Conservation (phyloP, 30 jellyfish, hydroid and myxozoan species). For the Turritopsis dohrnii region DNA sequence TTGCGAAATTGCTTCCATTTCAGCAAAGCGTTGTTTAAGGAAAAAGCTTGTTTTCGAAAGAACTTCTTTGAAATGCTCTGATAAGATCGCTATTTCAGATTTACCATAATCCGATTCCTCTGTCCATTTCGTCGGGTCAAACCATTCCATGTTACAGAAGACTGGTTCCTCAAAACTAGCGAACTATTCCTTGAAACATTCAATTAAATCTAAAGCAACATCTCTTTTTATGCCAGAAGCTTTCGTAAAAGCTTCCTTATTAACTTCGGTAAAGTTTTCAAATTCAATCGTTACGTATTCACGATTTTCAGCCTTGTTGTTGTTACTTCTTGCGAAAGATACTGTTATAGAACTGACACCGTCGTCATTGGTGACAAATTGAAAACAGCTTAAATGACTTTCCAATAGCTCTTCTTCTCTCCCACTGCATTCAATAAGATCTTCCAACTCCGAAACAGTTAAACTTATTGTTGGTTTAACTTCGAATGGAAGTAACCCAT, state of each 20-base stretch:
- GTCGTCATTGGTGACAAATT: constrained; percentile 16
- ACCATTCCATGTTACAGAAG: background rate
- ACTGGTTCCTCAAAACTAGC: constrained; percentile 4
- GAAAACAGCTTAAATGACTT: constrained; percentile 39
- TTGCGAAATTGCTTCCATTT: no score
- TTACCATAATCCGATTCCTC: constrained; percentile 2
- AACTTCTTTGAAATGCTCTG: no score
- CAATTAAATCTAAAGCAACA: background rate
- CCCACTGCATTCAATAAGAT: constrained; percentile 30
- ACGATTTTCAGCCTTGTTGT: background rate
- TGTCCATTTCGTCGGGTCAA: constrained; percentile 7
- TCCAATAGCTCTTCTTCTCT: constrained; percentile 50
- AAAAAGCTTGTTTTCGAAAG: no score
- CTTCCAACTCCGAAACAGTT: constrained; percentile 41
- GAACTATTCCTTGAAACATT: background rate
- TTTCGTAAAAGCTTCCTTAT: no score
- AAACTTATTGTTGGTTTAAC: no score
- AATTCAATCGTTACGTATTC: no score
- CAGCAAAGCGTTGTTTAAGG: no score
- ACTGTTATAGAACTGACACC: background rate
- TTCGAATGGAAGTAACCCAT: no score
- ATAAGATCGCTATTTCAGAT: no score
- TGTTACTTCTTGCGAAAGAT: background rate
- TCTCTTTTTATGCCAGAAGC: background rate
- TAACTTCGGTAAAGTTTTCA: no score